Conservation (phyloP, 2,113 vertebrate species). For the Galbula dea region DNA sequence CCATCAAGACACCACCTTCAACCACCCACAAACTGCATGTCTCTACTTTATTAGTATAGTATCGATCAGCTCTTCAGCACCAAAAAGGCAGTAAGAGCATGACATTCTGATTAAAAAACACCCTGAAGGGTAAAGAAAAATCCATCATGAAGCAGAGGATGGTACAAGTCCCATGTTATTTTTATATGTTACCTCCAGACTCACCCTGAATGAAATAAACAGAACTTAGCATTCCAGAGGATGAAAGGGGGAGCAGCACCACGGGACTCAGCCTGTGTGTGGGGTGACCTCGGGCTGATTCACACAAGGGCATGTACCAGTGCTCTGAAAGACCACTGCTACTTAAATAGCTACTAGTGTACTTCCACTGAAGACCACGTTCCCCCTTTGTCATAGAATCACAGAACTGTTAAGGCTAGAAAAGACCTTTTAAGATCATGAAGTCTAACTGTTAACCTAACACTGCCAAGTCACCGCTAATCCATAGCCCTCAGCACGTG, state of each 20-base stretch:
- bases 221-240: rapidly evolving
- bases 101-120: background rate
- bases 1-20: background rate
- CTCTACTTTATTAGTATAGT: rapidly evolving
- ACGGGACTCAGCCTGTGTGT: rapidly evolving
- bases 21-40: background rate
- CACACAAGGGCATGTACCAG: rapidly evolving
- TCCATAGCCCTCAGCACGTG: too few relatives aligned
- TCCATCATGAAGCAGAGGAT: rapidly evolving
- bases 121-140: too few relatives aligned
- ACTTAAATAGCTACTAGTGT: rapidly evolving
- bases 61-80: background rate
- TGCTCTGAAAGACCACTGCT: rapidly evolving
- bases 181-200: rapidly evolving
- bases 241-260: rapidly evolving
- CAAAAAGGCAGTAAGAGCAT: rapidly evolving
- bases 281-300: rapidly evolving
- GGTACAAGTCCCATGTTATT: rapidly evolving
- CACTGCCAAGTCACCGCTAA: too few relatives aligned
- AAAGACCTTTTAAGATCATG: too few relatives aligned
- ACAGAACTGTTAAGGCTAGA: too few relatives aligned
- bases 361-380: rapidly evolving
- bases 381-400: background rate
- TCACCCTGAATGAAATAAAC: rapidly evolving
- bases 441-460: too few relatives aligned